These are phyloP conservation scores for Holotrichia oblita DNA, from an alignment of 1,140 invertebrate species.

Conservation along the genomic window DNA sequence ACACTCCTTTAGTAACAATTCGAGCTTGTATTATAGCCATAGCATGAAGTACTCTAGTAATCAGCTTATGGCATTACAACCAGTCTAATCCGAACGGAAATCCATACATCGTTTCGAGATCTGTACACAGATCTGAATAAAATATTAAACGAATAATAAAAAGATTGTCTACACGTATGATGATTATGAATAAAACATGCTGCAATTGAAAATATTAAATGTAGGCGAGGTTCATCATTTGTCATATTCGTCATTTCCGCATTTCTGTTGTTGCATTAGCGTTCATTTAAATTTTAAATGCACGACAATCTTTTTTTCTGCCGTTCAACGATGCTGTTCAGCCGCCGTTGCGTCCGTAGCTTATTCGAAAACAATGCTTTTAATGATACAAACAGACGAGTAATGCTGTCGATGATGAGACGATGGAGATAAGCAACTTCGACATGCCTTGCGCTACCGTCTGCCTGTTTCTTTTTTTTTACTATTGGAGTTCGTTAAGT, in stretches of 20 bases:
- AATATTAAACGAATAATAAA: neutral
- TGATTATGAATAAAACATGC: constrained; percentile 55
- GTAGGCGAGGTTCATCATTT: constrained; percentile 49
- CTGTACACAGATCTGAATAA: neutral
- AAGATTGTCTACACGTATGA: neutral
- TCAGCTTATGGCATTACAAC: too few species aligned
- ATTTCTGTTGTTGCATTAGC: constrained; percentile 48
- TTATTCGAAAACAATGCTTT: neutral
- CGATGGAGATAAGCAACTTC: neutral
- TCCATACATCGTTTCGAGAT: neutral
- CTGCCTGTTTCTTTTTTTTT: neutral
- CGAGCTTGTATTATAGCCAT: too few species aligned
- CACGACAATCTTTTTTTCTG: neutral
- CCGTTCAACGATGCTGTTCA: neutral
- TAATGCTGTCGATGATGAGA: neutral
- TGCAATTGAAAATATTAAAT: constrained; percentile 56
- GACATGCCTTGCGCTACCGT: neutral
- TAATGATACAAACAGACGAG: neutral
- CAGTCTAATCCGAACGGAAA: neutral
- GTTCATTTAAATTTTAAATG: constrained; percentile 14
- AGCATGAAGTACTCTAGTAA: too few species aligned
- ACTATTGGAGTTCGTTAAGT: neutral
- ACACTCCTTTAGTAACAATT: too few species aligned
- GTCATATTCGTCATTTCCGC: constrained; percentile 53
- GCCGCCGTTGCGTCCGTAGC: neutral